Evolutionary conservation across 2,113 vertebrate species (phyloP), one percentile per base, ranked within the genome.

Genomic region (Caranx ignobilis): DNA sequence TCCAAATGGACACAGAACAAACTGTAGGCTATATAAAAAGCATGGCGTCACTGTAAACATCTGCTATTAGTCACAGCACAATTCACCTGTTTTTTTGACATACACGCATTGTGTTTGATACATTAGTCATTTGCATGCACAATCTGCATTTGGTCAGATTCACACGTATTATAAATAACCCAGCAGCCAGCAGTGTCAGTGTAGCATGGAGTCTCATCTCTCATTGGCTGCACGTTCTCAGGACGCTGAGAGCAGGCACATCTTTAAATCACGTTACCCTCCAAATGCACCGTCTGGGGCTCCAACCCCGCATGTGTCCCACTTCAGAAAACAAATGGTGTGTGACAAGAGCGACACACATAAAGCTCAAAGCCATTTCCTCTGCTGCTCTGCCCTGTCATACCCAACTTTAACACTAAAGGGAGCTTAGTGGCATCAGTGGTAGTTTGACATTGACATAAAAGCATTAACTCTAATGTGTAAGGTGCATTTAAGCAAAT

Each of bases 81-180:
- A 81, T 89, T 89, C 87, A 90, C 88, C 92, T 92, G 88, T 61
- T 79, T 88, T 88, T 67, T 35, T 64, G 54, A 86, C 64, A 89
- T 85, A 64, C 70, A 69, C 57, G 62, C 88, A 74, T 76, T 91
- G 86, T 87, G 84, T 87, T 93, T 88, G 85, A 92, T 88, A 81
- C 81, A 87, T 91, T 90, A 91, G 86, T 91, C 89, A 91, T 93
- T 87, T 89, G 86, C 80, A 88, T 94, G 88, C 87, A 90, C 90
- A 93, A 93, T 94, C 85, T 92, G 89, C 86, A 91, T 93, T 93
- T 90, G 92, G 91, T 94, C 85, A 92, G 79, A 92, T 93, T 93
- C 91, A 94, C 90, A 90, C 82, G 70, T 75, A 87, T 90, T 86
- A 91, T 91, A 93, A 89, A 91, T 93, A 90, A 91, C 83, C 79